Base-by-base conservation (phyloP, 1,140 invertebrate species). In the Stenopsyche tienmushanensis region DNA sequence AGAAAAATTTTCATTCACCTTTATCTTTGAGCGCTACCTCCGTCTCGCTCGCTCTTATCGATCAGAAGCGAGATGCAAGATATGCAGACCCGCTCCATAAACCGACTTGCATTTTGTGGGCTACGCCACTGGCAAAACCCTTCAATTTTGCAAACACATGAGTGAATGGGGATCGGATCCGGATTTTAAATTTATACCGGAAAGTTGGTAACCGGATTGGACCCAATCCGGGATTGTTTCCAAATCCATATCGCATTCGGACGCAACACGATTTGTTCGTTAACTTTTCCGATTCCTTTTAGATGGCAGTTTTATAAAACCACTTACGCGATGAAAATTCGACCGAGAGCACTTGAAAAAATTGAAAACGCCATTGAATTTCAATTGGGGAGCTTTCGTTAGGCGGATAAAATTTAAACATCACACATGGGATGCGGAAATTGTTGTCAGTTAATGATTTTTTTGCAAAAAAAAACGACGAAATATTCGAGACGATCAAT, bases 71-170 rank as follows among this genome's bases (percentile, higher is more conserved):
- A 18, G 47, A 2, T 17, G 2, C 47, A 23, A 49, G 21, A n/a
- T 17, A 5, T 17, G 10, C 47, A 10, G 21, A 49, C 21, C 15
- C 29, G 29, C 29, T 7, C 5, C 29, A 7, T 34, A 13, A 34
- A 34, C 29, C 5, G 5, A 34, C 29, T n/a, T 34, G 29, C 29
- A 34, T 34, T 5, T 13, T 34, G 5, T 34, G 5, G 13, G 29
- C 13, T 34, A 13, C 29, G 29, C 13, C 50, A 23, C 47, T 18
- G n/a, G 50, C 15, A 25, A 29, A 53, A 53, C 50, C 50, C 26
- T 53, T 53, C 50, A 53, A 53, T 53, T 53, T 53, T 24, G 50
- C 20, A 9, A 23, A 23, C 23, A 26, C 50, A 29, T 17, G 21
- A 29, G 50, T 29, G 21, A 24, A 18, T 53, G 21, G 13, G 18